phyloP scores from a whole-genome alignment of 1,140 invertebrate genomes.

The Delia radicum region DNA sequence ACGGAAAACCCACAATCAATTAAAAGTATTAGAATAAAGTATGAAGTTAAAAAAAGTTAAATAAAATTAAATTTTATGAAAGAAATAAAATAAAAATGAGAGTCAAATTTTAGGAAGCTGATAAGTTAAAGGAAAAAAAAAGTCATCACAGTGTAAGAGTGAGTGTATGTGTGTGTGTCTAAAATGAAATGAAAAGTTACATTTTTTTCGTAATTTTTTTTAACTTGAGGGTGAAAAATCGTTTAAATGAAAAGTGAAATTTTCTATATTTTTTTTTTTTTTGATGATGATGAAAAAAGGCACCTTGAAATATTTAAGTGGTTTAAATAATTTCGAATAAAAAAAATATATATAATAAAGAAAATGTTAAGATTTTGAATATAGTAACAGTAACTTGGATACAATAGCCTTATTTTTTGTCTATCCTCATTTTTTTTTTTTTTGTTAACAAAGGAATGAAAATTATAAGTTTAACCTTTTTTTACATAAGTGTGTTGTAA shows the following conservation, averaged over 20 bases:
- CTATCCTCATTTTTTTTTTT: neutral
- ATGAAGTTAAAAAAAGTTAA: neutral
- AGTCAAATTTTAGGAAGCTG: neutral
- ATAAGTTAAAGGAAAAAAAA: neutral
- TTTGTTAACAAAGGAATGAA: neutral
- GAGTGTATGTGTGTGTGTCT: neutral
- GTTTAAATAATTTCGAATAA: slow-evolving; percentile 7
- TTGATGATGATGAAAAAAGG: slow-evolving; percentile 12
- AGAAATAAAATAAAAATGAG: slow-evolving; percentile 3
- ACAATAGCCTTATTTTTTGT: neutral
- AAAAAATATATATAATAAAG: neutral
- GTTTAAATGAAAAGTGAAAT: slow-evolving; percentile 21
- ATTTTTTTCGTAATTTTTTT: neutral
- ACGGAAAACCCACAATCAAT: neutral
- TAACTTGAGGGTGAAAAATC: slow-evolving; percentile 21
- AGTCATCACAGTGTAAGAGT: neutral
- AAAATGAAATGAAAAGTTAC: slow-evolving; percentile 22
- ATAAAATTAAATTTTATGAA: neutral
- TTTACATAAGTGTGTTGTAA: neutral
- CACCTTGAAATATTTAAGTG: slow-evolving; percentile 18
- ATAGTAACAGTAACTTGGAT: neutral
- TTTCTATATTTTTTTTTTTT: neutral
- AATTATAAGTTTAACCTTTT: neutral
- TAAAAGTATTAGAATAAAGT: neutral
- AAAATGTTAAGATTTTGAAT: neutral